A percentile compares a stretch with the other conserved stretches of the same genome.
These are phyloP conservation scores for Leucoraja ocellata DNA, from an alignment of 2,797 vertebrate genomes.

Conservation along the genomic window DNA sequence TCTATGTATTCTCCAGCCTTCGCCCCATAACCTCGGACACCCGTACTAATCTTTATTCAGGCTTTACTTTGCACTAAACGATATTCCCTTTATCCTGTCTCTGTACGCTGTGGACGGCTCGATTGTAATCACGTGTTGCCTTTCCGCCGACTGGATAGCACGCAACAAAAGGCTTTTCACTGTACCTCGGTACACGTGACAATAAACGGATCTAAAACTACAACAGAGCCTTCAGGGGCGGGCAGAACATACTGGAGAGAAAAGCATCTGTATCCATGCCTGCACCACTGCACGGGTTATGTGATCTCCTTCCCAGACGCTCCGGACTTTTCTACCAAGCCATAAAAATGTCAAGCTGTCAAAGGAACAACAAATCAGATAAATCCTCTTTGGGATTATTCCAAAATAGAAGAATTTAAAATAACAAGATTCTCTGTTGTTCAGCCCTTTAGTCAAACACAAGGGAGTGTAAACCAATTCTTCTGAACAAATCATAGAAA, in stretches of 20 bases:
- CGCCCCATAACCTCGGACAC: too few relatives aligned
- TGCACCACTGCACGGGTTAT: neutral
- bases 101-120: too few relatives aligned
- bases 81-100: too few relatives aligned
- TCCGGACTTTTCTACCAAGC: neutral
- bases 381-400: neutral
- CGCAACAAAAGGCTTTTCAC: too few relatives aligned
- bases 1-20: too few relatives aligned
- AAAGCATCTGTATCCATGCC: neutral
- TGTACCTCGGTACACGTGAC: too few relatives aligned
- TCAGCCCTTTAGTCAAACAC: neutral
- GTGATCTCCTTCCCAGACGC: neutral
- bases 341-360: neutral
- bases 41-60: too few relatives aligned
- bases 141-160: too few relatives aligned
- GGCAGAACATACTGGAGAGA: neutral
- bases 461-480: neutral
- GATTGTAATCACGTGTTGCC: too few relatives aligned
- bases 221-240: neutral
- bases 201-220: too few relatives aligned
- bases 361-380: neutral
- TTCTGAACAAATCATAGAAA: neutral
- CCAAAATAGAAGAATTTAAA: neutral
- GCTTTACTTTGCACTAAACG: too few relatives aligned
- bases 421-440: neutral